A percentile compares a stretch with the other conserved stretches of the same genome.
Conservation (phyloP, 1,140 invertebrate species). For the Pogonomyrmex californicus region DNA sequence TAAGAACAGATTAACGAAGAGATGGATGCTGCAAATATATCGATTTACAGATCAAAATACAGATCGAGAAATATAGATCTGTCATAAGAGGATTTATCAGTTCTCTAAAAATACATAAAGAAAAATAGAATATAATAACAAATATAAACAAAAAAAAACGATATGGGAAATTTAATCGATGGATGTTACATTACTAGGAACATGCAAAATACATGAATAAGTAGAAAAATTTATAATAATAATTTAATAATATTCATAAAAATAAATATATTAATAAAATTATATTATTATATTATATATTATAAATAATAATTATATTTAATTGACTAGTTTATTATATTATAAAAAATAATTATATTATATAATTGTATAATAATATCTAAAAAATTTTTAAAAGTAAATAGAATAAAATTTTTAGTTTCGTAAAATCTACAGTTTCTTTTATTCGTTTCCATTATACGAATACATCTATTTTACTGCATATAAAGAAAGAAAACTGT, state of each 20-base stretch:
- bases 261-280: neutral
- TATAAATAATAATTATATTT: too few species aligned
- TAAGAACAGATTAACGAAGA: constrained; percentile 6
- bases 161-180: constrained; percentile 13
- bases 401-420: neutral
- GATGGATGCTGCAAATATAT: constrained; percentile 7
- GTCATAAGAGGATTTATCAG: constrained; percentile 11
- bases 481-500: constrained; percentile 1
- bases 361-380: too few species aligned
- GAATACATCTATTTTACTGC: neutral
- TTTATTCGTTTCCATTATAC: neutral
- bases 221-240: neutral
- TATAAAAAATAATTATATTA: too few species aligned
- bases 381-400: neutral
- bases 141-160: constrained; percentile 15
- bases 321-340: too few species aligned
- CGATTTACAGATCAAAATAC: neutral
- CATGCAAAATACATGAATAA: neutral
- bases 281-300: too few species aligned
- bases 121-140: constrained; percentile 7
- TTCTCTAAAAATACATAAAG: neutral
- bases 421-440: neutral
- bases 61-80: neutral
- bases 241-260: neutral
- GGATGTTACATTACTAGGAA: neutral